These are phyloP conservation scores for Lanistes nyassanus DNA, from an alignment of 1,140 invertebrate species.

Conservation along the genomic window DNA sequence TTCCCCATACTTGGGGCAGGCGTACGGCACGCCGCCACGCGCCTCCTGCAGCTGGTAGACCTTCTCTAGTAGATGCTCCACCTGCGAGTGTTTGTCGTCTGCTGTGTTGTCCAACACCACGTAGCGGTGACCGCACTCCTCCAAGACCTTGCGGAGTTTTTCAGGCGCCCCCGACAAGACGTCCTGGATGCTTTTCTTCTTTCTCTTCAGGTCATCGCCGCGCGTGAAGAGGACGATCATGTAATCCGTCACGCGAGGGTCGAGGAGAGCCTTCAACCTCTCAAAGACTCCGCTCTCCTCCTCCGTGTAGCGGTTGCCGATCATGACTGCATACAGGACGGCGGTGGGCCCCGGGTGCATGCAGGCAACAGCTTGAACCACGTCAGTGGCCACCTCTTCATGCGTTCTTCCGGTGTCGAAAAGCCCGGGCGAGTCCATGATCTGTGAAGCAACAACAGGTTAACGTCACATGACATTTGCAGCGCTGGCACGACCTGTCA, in stretches of 20 bases:
- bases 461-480: no score
- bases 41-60: not conserved
- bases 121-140: constrained; percentile 4
- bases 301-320: constrained; percentile 23
- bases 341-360: constrained; percentile 34
- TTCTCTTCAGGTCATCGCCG: not conserved
- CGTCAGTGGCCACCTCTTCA: constrained; percentile 16
- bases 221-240: constrained; percentile 6
- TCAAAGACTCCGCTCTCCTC: constrained; percentile 7
- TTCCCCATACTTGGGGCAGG: not conserved
- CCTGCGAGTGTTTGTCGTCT: not conserved
- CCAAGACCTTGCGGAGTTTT: not conserved
- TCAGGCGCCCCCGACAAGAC: not conserved
- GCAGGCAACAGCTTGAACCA: constrained; percentile 30
- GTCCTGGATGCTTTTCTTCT: not conserved
- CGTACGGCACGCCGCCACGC: not conserved
- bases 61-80: not conserved
- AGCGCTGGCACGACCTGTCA: no score
- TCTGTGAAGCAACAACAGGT: not conserved
- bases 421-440: constrained; percentile 35
- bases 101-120: not conserved
- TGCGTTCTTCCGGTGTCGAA: constrained; percentile 30
- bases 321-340: constrained; percentile 22
- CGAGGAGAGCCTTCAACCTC: not conserved
- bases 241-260: not conserved